Percentiles rank a stretch among this genome's conserved stretches.
Evolutionary conservation across 2,113 vertebrate species (phyloP).

Genomic region (Jaculus jaculus): DNA sequence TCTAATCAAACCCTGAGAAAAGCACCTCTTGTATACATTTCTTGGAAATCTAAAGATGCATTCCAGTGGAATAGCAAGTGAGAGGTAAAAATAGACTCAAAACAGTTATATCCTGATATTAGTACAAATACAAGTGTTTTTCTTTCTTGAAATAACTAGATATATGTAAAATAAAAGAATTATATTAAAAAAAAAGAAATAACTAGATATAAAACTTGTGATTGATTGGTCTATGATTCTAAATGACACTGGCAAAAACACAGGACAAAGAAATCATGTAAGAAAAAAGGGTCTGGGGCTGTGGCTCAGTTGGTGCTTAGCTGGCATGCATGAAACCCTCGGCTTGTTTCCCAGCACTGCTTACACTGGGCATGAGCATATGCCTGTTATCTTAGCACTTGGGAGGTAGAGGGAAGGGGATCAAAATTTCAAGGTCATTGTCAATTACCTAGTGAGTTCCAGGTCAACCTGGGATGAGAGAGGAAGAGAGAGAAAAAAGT

Average conservation of each 20-base stretch:
- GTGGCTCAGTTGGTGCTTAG: not conserved
- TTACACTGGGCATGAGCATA: not conserved
- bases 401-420: not conserved
- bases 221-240: not conserved
- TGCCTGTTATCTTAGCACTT: not conserved
- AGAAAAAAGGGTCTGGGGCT: not conserved
- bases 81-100: not conserved
- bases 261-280: not conserved
- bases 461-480: not conserved
- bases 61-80: not conserved
- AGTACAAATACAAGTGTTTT: not conserved
- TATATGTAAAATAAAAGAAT: too few species aligned
- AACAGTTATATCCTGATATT: not conserved
- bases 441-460: not conserved
- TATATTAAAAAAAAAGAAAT: too few species aligned
- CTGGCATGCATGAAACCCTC: not conserved
- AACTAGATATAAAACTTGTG: not conserved
- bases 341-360: not conserved
- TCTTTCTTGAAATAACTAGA: not conserved
- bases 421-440: not conserved
- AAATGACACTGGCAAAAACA: not conserved
- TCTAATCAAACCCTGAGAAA: conserved; percentile 13
- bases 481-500: not conserved
- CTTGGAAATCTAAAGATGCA: not conserved
- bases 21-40: not conserved